phyloP scores from a whole-genome alignment of 2,797 vertebrate genomes.

The Argyrosomus regius region DNA sequence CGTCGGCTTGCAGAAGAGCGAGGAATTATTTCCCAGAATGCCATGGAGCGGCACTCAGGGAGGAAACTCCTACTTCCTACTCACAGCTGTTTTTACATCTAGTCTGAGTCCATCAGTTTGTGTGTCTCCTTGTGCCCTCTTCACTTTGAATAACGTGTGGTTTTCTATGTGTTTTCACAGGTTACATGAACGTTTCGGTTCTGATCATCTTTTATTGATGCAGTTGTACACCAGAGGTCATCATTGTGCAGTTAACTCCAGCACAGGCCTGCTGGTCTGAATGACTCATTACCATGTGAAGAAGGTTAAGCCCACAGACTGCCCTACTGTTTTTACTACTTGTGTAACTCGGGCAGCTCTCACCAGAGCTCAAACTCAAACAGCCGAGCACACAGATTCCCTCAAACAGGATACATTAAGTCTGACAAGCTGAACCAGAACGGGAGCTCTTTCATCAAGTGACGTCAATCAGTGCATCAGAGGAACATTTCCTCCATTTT shows the following conservation, averaged over 20 bases:
- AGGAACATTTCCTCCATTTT: conserved; percentile 18
- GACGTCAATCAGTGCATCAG: conserved; percentile 18
- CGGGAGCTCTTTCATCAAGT: conserved; percentile 7
- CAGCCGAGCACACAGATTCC: conserved; percentile 8
- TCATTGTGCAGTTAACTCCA: conserved; percentile 48
- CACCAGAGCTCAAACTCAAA: conserved; percentile 35
- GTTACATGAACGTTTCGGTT: background rate
- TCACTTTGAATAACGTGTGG: background rate
- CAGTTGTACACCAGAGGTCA: conserved; percentile 73
- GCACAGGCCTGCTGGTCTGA: conserved; percentile 34
- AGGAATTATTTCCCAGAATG: conserved; percentile 38
- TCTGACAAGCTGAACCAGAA: conserved; percentile 31
- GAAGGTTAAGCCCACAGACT: conserved; percentile 67
- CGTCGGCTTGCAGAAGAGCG: conserved; percentile 49
- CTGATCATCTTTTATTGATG: conserved; percentile 1
- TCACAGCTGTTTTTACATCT: background rate
- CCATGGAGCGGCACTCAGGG: conserved; percentile 1
- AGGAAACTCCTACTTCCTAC: background rate
- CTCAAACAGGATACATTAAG: conserved; percentile 9
- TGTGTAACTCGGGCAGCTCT: conserved; percentile 66
- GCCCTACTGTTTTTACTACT: conserved; percentile 70
- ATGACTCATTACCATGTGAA: conserved; percentile 81
- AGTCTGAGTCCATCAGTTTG: background rate
- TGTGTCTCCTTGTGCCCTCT: background rate
- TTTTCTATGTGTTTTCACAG: background rate